A percentile compares a stretch with the other conserved stretches of the same genome.
Conservation (phyloP, 1,140 invertebrate genomes). For the Drosophila novamexicana region DNA sequence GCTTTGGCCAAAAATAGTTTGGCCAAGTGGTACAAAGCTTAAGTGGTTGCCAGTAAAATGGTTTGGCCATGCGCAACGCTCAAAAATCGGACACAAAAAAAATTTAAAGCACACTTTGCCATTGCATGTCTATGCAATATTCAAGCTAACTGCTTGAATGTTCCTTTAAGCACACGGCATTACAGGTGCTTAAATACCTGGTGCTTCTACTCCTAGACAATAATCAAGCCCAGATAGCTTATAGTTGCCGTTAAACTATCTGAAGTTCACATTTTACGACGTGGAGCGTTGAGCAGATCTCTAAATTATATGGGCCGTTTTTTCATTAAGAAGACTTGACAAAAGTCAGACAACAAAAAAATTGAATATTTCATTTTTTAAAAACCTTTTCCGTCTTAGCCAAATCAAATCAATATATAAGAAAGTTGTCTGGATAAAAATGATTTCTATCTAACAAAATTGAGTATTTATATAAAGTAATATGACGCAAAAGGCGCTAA, state of each 20-base stretch:
- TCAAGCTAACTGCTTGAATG: not conserved
- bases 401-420: too few species aligned
- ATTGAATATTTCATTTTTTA: too few species aligned
- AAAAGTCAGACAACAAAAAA: too few species aligned
- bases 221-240: not conserved
- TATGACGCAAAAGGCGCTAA: too few species aligned
- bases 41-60: conserved; percentile 25
- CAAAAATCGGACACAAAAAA: not conserved
- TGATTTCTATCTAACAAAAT: too few species aligned
- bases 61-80: not conserved
- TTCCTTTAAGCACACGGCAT: not conserved
- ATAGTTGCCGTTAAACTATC: not conserved
- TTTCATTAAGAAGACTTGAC: too few species aligned
- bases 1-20: conserved; percentile 9
- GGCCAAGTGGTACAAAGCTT: conserved; percentile 26
- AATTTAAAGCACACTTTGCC: not conserved
- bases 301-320: too few species aligned
- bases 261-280: not conserved
- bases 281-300: too few species aligned
- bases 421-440: too few species aligned
- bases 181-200: not conserved
- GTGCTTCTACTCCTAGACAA: not conserved
- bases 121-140: not conserved
- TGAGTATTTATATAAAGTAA: too few species aligned
- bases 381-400: too few species aligned